A percentile compares a stretch with the other conserved stretches of the same genome.
Conservation (phyloP, 2,113 vertebrate genomes). For the Hyperopisus bebe region DNA sequence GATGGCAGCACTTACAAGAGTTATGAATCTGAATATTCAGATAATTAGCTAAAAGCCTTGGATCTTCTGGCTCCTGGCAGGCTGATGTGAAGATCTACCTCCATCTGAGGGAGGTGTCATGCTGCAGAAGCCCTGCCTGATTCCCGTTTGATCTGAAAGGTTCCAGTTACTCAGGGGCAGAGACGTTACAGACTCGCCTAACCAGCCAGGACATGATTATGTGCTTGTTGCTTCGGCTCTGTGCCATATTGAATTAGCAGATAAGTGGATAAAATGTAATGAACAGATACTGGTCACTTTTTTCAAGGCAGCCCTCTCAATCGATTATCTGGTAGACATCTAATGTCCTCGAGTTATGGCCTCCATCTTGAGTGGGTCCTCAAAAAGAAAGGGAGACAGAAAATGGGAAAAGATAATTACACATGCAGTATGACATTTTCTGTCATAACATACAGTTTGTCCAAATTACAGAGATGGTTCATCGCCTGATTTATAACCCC, state of each 20-base stretch:
- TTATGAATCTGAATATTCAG: neutral
- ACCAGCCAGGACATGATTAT: neutral
- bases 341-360: neutral
- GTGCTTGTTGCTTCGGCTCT: neutral
- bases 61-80: neutral
- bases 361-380: neutral
- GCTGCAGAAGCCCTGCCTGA: neutral
- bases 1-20: neutral
- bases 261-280: conserved; percentile 12
- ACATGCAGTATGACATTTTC: neutral
- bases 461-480: neutral
- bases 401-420: neutral
- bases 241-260: neutral
- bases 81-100: neutral
- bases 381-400: neutral
- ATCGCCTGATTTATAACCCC: neutral
- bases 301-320: neutral
- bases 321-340: neutral
- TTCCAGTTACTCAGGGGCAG: neutral
- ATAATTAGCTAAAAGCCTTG: neutral
- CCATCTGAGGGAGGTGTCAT: neutral
- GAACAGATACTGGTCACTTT: neutral
- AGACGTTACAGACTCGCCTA: neutral
- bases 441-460: neutral
- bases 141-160: neutral